Evolutionary conservation across 2,888 invertebrate species (phyloP), one percentile per base, ranked within the genome.

Genomic region (Apamea sordens): DNA sequence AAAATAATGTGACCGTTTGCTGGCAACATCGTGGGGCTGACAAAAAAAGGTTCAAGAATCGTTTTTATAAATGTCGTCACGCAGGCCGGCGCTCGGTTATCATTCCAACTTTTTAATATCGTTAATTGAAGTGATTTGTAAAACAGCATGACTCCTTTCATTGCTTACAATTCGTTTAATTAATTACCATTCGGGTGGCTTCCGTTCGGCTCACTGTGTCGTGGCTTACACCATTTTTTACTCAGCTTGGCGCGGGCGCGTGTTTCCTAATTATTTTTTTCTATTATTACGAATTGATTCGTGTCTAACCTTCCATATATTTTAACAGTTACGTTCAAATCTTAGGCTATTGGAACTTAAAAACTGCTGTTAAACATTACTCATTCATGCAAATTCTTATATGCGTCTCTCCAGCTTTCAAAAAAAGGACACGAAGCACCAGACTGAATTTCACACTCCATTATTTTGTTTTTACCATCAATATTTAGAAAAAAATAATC

Each of bases 101-200:
- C 94, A 94, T 94, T 93, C 90, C 90, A 93, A 94, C 95, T 96
- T 96, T 96, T 97, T 96, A 96, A 97, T 96, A 96, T 96, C 93
- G 95, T 96, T 97, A 96, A 97, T 96, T 97, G 96, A 95, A 96
- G 96, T 96, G 96, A 97, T 97, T 97, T 97, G 97, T 97, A 96
- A 96, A 96, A 96, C 97, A 97, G 97, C 97, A 95, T 94, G 96
- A 96, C 95, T 96, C 95, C 96, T 96, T 97, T 97, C 97, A 94
- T 95, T 96, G 96, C 96, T 95, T 95, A 96, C 96, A 94, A 96
- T 96, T 96, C 95, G 94, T 95, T 95, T 96, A 97, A 96, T 97
- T 96, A 97, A 96, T 96, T 96, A 96, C 95, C 92, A 93, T 96
- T 95, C 93, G 92, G 94, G 92, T 93, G 93, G 96, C 97, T 96